Base-by-base conservation (phyloP, 2,113 vertebrate genomes). In the Patagioenas fasciata region DNA sequence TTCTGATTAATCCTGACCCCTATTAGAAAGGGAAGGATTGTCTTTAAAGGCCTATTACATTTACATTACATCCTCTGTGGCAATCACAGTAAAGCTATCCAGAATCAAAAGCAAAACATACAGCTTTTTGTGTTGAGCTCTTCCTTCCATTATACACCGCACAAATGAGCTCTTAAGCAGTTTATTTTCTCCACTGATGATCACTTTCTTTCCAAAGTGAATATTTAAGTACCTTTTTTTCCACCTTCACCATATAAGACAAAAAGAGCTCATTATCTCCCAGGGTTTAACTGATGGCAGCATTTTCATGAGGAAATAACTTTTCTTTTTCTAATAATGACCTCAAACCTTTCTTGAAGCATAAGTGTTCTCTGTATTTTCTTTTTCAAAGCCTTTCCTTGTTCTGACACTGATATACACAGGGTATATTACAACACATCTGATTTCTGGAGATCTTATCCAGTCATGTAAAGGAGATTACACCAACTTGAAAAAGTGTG, bases 1-100 rank as follows among this genome's bases (percentile, higher is more conserved):
- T 93, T 95, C 67, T 89, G 71, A 95, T 88, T 93, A 95, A 89
- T 71, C 64, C 75, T 85, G 82, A 82, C 93, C 80, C 60, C 77
- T 74, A 73, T 57, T 79, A 91, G 80, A 29, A 93, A 89, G 89
- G 48, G 40, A 71, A 75, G 87, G 47, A 54, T 84, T 89, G 82
- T 93, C 83, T 93, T 91, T 85, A 75, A 83, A 89, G 36, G 29
- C 51, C 95, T 88, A 5, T 44, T 93, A 80, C 69, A 78, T 64
- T 91, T 67, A 50, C 36, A 60, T 86, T 72, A 34, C 60, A 69
- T 78, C 73, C 73, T 75, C 57, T 5, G 1, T 47, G 44, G 38
- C 80, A 93, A 69, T 72, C 65, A 70, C 51, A 78, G 36, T 34
- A 92, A 89, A 88, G 44, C 13, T 64, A 65, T 50, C 69, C 82